Conservation (phyloP, 2,113 vertebrate genomes). For the Coptodon bakossiorum region DNA sequence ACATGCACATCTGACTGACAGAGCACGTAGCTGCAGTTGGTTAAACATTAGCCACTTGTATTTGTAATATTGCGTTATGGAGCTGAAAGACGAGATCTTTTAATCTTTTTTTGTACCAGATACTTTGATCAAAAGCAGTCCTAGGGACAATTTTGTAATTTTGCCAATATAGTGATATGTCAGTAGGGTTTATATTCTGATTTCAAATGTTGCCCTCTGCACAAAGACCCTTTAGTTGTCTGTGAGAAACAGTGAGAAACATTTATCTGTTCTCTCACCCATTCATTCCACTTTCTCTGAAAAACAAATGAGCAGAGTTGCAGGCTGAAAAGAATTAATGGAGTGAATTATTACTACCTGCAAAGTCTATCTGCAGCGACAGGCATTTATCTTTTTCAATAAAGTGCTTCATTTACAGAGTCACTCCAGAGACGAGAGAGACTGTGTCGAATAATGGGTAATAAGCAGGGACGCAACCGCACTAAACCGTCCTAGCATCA, state of each 20-base stretch:
- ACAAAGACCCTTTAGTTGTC: background rate
- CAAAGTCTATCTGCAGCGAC: constrained; percentile 48
- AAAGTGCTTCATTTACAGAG: constrained; percentile 59
- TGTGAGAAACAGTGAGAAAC: background rate
- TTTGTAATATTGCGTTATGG: background rate
- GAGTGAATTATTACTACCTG: constrained; percentile 64
- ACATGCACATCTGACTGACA: background rate
- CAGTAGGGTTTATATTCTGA: background rate
- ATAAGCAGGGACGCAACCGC: constrained; percentile 8
- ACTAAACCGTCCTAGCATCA: constrained; percentile 20
- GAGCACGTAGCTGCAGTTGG: background rate
- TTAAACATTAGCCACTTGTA: background rate
- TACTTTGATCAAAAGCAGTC: background rate
- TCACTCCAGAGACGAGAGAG: constrained; percentile 38
- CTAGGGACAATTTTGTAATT: background rate
- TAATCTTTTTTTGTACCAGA: background rate
- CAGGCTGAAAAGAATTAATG: constrained; percentile 58
- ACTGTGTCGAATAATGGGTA: constrained; percentile 25
- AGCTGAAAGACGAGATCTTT: background rate
- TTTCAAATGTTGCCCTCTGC: background rate
- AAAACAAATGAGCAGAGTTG: constrained; percentile 36
- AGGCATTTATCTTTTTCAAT: constrained; percentile 61
- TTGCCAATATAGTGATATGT: background rate
- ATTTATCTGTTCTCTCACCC: constrained; percentile 10
- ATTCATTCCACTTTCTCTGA: constrained; percentile 20